Evolutionary conservation across 2,888 invertebrate genomes (phyloP).

Genomic region (Pandemis cinnamomeana): DNA sequence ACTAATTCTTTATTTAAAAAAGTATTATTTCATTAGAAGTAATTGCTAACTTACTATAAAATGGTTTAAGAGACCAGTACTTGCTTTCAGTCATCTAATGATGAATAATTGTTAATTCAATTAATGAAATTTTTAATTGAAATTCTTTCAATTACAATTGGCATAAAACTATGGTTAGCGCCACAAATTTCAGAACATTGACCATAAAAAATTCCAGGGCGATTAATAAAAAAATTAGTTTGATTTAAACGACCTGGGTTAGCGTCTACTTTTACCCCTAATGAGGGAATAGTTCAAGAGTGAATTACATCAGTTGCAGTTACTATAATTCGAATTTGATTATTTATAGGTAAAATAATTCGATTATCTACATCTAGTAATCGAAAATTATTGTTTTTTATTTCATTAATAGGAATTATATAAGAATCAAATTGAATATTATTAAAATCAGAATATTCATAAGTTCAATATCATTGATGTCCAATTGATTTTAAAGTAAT

Average conservation of each 20-base stretch:
- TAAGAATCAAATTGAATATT: conserved; percentile 86
- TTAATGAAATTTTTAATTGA: conserved; percentile 82
- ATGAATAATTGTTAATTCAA: conserved; percentile 82
- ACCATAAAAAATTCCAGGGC: conserved; percentile 87
- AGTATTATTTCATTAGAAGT: conserved; percentile 83
- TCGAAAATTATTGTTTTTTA: conserved; percentile 77
- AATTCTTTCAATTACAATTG: conserved; percentile 87
- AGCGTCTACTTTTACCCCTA: conserved; percentile 87
- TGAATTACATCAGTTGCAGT: conserved; percentile 87
- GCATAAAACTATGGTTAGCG: conserved; percentile 92
- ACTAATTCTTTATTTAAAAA: conserved; percentile 82
- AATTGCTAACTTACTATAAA: conserved; percentile 85
- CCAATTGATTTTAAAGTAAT: conserved; percentile 87
- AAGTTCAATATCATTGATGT: conserved; percentile 88
- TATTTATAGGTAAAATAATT: conserved; percentile 83
- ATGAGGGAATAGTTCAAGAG: conserved; percentile 86
- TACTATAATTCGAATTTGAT: conserved; percentile 87
- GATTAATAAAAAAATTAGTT: conserved; percentile 85
- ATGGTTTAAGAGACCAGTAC: conserved; percentile 89
- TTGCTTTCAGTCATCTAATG: conserved; percentile 89
- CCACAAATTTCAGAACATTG: conserved; percentile 94
- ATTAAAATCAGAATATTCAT: conserved; percentile 87
- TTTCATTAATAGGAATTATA: conserved; percentile 77
- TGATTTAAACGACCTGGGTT: conserved; percentile 87
- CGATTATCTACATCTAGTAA: conserved; percentile 87